Conservation (phyloP, 2,888 invertebrate species). For the Drosophila merina region DNA sequence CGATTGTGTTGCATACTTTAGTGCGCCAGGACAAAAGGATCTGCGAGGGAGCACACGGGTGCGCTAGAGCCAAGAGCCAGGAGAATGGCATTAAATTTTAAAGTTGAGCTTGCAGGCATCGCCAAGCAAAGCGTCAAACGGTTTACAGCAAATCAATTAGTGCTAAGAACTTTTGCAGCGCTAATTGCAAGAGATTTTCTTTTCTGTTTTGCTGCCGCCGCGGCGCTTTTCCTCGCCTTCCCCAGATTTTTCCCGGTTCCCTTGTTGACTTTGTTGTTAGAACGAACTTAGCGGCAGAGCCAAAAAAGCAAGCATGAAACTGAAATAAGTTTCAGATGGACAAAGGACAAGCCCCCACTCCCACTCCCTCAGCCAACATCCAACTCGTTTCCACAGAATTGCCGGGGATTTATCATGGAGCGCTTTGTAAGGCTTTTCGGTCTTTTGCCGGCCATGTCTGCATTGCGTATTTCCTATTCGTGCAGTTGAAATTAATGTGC, state of each 20-base stretch:
- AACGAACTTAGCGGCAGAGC: conserved; percentile 46
- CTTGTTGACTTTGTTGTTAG: conserved; percentile 67
- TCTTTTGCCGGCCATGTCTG: conserved; percentile 50
- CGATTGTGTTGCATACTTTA: conserved; percentile 74
- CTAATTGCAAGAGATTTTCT: conserved; percentile 67
- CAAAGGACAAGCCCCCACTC: conserved; percentile 46
- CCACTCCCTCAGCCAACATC: conserved; percentile 31
- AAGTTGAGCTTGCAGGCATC: conserved; percentile 37
- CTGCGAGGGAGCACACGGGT: background rate
- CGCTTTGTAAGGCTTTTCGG: conserved; percentile 57
- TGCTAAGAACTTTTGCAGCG: conserved; percentile 68
- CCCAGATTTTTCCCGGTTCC: conserved; percentile 44
- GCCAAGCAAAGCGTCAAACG: conserved; percentile 61
- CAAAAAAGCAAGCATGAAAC: conserved; percentile 59
- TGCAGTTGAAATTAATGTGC: conserved; percentile 73
- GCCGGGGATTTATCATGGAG: conserved; percentile 63
- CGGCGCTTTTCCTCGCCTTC: conserved; percentile 16
- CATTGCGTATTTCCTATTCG: conserved; percentile 66
- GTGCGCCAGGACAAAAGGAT: conserved; percentile 44
- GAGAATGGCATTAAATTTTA: conserved; percentile 64
- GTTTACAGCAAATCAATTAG: conserved; percentile 75
- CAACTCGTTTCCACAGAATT: conserved; percentile 48
- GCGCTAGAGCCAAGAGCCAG: background rate
- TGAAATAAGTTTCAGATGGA: conserved; percentile 67
- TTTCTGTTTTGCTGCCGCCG: conserved; percentile 12